Base-by-base conservation (phyloP, 2,888 invertebrate genomes). In the Drosophila meridiana region DNA sequence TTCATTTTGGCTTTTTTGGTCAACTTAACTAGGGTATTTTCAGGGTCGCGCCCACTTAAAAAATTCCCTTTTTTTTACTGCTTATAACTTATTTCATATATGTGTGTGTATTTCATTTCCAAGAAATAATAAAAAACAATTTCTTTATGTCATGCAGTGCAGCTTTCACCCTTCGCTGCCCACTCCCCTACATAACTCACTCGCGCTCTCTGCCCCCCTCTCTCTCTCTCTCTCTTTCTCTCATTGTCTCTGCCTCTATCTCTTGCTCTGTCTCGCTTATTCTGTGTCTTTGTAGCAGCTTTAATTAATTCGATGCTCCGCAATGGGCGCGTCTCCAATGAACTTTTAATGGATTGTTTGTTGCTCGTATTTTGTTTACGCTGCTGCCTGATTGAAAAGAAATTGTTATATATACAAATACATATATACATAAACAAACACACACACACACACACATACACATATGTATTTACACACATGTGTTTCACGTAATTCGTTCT, bases 281-380 rank as follows among this genome's bases (percentile, higher is more conserved):
- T 55, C 40, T 42, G 30, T 28, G 13, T 14, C n/a, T 38, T 28
- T 65, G 53, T 65, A 32, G 32, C 69, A 57, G 83, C 76, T 76
- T 86, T 86, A 86, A 87, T 86, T 86, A 86, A 86, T 86, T 85
- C 78, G 78, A 82, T 86, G 82, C 70, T 70, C 76, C 74, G 82
- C 82, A 80, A 73, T 87, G 86, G 85, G 87, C 78, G 82, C 82
- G 83, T 79, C 87, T 78, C 68, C 69, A 74, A 71, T 75, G 77
- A 79, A 75, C 74, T 69, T 77, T 84, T 83, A 84, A 82, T 83
- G 82, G 73, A 69, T 83, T 84, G 84, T 80, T 84, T 80, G 76
- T 70, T 64, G 73, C 79, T 73, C 71, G 77, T 68, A 78, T 75
- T 83, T 85, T 84, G 86, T 85, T 83, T 83, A 85, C 68, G 73